phyloP scores from a whole-genome alignment of 2,888 invertebrate species.

The Philaethria dido region DNA sequence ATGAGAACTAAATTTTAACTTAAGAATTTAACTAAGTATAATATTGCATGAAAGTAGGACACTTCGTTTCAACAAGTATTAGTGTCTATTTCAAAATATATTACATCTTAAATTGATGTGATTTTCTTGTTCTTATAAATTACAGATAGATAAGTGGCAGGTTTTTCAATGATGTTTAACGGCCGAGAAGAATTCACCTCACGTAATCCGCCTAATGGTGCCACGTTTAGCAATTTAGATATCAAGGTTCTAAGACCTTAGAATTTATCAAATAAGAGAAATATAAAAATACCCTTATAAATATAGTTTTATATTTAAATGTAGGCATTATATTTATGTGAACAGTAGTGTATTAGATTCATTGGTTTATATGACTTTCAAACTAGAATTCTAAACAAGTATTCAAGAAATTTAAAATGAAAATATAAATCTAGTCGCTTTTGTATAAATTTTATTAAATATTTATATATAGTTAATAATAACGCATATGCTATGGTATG shows the following conservation, averaged over 20 bases:
- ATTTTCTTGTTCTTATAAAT: conserved; percentile 23
- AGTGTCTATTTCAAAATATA: not conserved
- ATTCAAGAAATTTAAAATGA: no score
- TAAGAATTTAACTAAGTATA: not conserved
- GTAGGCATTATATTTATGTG: not conserved
- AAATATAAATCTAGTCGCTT: no score
- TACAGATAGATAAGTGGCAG: conserved; percentile 16
- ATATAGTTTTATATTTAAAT: conserved; percentile 11
- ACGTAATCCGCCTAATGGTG: conserved; percentile 40
- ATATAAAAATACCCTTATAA: conserved; percentile 4
- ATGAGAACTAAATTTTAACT: not conserved
- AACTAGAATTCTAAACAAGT: no score
- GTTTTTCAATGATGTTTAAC: conserved; percentile 25
- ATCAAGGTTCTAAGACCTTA: conserved; percentile 24
- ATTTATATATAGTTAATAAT: no score
- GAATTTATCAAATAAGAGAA: conserved; percentile 16
- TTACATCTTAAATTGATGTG: not conserved
- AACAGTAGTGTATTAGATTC: not conserved
- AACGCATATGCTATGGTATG: no score
- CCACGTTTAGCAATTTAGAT: conserved; percentile 38
- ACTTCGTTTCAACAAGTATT: not conserved
- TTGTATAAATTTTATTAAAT: no score
- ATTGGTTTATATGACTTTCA: not conserved
- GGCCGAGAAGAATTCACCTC: conserved; percentile 26
- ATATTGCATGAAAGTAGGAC: not conserved